phyloP scores from a whole-genome alignment of 2,888 invertebrate genomes.

The Calameuta filiformis region DNA sequence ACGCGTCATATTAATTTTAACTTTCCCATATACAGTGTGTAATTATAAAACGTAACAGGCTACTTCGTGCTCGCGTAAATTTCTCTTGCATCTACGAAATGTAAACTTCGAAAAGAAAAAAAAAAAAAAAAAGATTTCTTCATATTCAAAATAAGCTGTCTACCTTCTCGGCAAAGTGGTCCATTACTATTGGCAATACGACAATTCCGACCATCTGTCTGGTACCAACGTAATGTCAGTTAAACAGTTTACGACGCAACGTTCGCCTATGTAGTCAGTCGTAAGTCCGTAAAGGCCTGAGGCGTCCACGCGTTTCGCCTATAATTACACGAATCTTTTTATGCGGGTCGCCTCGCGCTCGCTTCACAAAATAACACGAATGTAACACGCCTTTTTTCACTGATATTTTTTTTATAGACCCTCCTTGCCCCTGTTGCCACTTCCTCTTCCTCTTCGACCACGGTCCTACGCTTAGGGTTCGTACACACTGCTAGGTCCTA shows the following conservation, averaged over 20 bases:
- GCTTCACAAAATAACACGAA: background rate
- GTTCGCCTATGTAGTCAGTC: background rate
- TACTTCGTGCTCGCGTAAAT: background rate
- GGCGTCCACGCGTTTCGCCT: constrained; percentile 24
- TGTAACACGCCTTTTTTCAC: background rate
- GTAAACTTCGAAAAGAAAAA: too few relatives aligned
- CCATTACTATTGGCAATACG: background rate
- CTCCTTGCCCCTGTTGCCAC: background rate
- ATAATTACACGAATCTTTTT: constrained; percentile 16
- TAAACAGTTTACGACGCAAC: constrained; percentile 9
- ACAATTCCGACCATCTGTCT: background rate
- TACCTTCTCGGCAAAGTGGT: background rate
- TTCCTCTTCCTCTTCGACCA: background rate
- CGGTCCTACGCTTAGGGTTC: background rate
- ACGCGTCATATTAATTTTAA: background rate
- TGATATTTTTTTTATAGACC: background rate
- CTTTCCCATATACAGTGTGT: background rate
- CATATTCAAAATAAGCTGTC: background rate
- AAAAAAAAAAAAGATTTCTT: background rate
- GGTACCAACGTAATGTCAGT: background rate
- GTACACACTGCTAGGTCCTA: background rate
- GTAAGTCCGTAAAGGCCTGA: constrained; percentile 7
- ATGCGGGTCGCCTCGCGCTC: background rate
- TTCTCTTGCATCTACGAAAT: background rate
- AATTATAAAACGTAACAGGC: background rate